Percentiles rank a stretch among this genome's conserved stretches.
Evolutionary conservation across 2,888 invertebrate species (phyloP).

Genomic region (Mythimna lalbum): DNA sequence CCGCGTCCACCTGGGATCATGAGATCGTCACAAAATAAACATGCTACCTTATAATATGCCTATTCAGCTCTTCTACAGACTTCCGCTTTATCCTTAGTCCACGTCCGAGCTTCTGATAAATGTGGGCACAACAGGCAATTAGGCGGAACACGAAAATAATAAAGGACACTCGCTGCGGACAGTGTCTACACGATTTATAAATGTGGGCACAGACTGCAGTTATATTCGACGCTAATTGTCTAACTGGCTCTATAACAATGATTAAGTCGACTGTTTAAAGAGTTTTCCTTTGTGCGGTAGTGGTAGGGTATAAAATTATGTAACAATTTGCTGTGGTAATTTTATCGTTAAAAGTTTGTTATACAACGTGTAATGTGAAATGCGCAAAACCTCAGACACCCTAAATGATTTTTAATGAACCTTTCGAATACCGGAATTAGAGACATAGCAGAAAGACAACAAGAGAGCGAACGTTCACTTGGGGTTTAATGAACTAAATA

Average conservation of each 20-base stretch:
- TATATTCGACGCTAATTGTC: conserved; percentile 44
- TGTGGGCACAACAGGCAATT: conserved; percentile 76
- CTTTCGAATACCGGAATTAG: too few relatives aligned
- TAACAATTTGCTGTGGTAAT: neutral
- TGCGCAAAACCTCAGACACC: too few relatives aligned
- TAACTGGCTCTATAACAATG: conserved; percentile 22
- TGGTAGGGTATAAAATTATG: neutral
- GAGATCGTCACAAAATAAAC: neutral
- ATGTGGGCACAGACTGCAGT: conserved; percentile 40
- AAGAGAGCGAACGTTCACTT: too few relatives aligned
- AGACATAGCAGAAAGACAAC: too few relatives aligned
- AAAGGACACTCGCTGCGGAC: conserved; percentile 75
- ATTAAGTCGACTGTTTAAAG: conserved; percentile 21
- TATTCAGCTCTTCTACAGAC: neutral
- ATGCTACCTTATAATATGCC: neutral
- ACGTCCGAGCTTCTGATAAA: conserved; percentile 70
- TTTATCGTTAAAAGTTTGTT: neutral
- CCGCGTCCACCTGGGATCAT: too few relatives aligned
- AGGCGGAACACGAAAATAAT: conserved; percentile 79
- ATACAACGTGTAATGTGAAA: too few relatives aligned
- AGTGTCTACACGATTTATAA: conserved; percentile 66
- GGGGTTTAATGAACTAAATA: too few relatives aligned
- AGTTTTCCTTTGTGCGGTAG: conserved; percentile 20
- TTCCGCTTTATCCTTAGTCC: neutral
- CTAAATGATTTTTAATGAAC: too few relatives aligned